Percentiles rank a stretch among this genome's conserved stretches.
These are phyloP conservation scores for Steromphala cineraria DNA, from an alignment of 2,888 invertebrate genomes.

Conservation along the genomic window DNA sequence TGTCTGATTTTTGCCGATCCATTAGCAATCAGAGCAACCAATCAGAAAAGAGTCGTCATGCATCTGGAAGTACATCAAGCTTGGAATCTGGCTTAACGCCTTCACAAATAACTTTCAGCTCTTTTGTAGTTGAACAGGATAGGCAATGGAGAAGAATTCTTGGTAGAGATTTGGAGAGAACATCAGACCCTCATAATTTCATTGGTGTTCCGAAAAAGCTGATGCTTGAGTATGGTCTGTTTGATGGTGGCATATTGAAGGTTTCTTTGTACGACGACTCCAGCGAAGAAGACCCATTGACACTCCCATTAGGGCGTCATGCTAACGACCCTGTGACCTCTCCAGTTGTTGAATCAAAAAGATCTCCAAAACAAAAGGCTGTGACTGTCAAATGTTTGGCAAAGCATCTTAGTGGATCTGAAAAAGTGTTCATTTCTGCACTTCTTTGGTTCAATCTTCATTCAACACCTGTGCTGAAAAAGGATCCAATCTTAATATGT, in stretches of 20 bases:
- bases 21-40: conserved; percentile 40
- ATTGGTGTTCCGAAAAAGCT: conserved; percentile 62
- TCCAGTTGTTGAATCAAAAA: not conserved
- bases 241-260: conserved; percentile 63
- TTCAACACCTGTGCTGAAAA: conserved; percentile 38
- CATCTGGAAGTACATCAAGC: not conserved
- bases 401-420: conserved; percentile 48
- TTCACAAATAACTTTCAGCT: conserved; percentile 24
- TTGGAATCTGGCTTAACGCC: conserved; percentile 1
- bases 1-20: conserved; percentile 60
- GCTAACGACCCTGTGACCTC: not conserved
- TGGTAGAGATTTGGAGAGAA: conserved; percentile 47
- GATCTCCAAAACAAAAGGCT: not conserved
- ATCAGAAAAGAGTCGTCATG: conserved; percentile 20
- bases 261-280: conserved; percentile 39
- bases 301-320: conserved; percentile 15
- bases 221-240: conserved; percentile 61
- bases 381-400: conserved; percentile 60
- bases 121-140: conserved; percentile 57
- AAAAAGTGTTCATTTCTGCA: conserved; percentile 62
- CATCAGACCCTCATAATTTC: conserved; percentile 60
- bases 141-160: conserved; percentile 58
- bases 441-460: conserved; percentile 65
- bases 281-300: conserved; percentile 10
- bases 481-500: conserved; percentile 34